A percentile compares a stretch with the other conserved stretches of the same genome.
Evolutionary conservation across 53 echinoderm and acorn worm species (phyloP).

Genomic region (Stichopus horrens): DNA sequence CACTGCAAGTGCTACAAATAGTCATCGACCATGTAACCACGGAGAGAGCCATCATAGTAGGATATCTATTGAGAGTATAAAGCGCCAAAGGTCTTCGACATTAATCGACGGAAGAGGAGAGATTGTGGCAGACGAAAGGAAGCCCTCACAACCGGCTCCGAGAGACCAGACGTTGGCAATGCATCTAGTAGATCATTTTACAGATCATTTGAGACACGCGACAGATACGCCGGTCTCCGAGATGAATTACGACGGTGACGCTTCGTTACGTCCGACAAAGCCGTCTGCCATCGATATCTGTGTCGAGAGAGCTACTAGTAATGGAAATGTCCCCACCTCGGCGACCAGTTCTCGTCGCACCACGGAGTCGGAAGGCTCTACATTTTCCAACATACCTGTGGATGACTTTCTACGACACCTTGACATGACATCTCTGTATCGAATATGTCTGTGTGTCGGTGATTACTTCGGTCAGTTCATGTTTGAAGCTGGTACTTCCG

Average conservation of each 20-base stretch:
- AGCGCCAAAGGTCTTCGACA: background rate
- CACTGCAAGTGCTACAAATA: background rate
- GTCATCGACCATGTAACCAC: background rate
- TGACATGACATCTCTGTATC: conserved; percentile 6
- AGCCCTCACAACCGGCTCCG: background rate
- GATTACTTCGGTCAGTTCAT: conserved; percentile 76
- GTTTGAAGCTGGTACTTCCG: conserved; percentile 71
- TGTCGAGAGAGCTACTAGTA: too few relatives aligned
- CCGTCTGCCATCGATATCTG: too few relatives aligned
- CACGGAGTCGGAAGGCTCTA: conserved; percentile 21
- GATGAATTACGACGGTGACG: too few relatives aligned
- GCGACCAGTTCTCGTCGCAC: background rate
- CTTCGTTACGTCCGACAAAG: background rate
- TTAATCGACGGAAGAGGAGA: background rate
- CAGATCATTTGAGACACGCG: background rate
- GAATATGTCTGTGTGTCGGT: conserved; percentile 67
- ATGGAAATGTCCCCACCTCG: background rate
- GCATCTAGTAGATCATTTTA: conserved; percentile 68
- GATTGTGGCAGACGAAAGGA: background rate
- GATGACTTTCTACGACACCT: background rate
- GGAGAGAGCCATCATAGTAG: background rate
- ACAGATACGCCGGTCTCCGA: background rate
- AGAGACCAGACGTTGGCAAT: conserved; percentile 20
- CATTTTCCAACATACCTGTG: background rate
- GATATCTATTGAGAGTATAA: background rate